Base-by-base conservation (phyloP, 2,797 vertebrate genomes). In the Muscicapa comitata region DNA sequence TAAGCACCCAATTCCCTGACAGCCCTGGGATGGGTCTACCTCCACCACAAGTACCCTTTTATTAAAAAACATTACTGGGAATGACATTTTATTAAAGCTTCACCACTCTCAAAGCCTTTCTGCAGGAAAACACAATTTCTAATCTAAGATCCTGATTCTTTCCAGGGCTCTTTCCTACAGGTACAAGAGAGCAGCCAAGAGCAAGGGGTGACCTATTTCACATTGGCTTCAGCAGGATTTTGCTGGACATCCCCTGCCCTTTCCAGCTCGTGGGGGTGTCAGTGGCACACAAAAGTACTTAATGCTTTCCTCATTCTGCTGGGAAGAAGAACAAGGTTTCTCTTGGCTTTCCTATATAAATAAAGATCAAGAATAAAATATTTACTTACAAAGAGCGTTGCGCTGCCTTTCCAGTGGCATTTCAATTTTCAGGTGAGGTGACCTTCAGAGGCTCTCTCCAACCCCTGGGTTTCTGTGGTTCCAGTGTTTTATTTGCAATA, bases 311-410 rank as follows among this genome's bases (percentile, higher is more conserved):
- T 86, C 40, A 53, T 62, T 88, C 70, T 93, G 47, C 51, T 53
- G 26, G 17, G 29, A 80, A 78, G 74, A 90, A 74, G 9, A 83
- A 74, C 13, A 70, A 73, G 37, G 57, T 82, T 81, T 88, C 63
- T 68, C 77, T 70, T 78, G 58, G 70, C 47, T 91, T 94, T 86
- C 35, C 73, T 43, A 19, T 20, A 54, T 25, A 72, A 93, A 93
- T 59, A 94, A 88, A 93, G 78, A 93, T 48, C 63, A 82, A 67
- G 63, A 79, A 87, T 84, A 57, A 94, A 94, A 90, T 73, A 76
- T 82, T 78, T 79, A 90, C 63, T 86, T 92, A 54, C 10, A 10
- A 88, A 73, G 23, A 43, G 18, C 9, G 37, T 26, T 47, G 43
- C 43, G 73, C 59, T 85, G 67, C 74, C 82, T 90, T 93, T 88